Base-by-base conservation (phyloP, 1,140 invertebrate species). In the Bradysia coprophila region DNA sequence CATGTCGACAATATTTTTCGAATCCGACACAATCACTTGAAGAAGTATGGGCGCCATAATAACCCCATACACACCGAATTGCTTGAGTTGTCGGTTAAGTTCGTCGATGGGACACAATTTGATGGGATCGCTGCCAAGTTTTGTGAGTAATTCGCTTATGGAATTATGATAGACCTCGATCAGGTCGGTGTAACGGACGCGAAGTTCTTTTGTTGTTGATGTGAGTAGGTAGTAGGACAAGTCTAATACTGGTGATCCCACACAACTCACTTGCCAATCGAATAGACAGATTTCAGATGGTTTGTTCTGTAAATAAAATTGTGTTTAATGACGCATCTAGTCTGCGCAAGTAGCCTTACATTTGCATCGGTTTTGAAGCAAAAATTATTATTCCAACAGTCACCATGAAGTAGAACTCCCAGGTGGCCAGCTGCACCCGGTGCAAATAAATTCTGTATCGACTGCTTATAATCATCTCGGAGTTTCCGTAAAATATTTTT, bases 161-260 rank as follows among this genome's bases (percentile, higher is more conserved):
- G 64, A 64, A n/a, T 55, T 46, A 44, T 73, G 65, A 54, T 76
- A 76, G 15, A 66, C 49, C 28, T 71, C 45, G 1, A 76, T 24
- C 13, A 73, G 51, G 21, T 54, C 38, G 15, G 66, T 48, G 37
- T 66, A 66, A 15, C 60, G 45, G 15, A 51, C 43, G 6, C 70
- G 54, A 21, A 72, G 56, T 8, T 59, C 45, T 40, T 59, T 51
- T 18, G 68, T 63, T 0, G 71, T 67, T 40, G 65, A 65, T 47
- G 64, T 63, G 44, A 68, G 74, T 4, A 76, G 53, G 43, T 67
- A 72, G 46, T 75, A 72, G 0, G 64, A 63, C 32, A 76, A 46
- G 44, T 76, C 73, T 2, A 63, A 64, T 2, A 69, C 63, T 2
- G 73, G 73, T 2, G 72, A 73, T 2, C 64, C 64, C 41, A 66